phyloP scores from a whole-genome alignment of 2,888 invertebrate species.

The Lithophane socia region DNA sequence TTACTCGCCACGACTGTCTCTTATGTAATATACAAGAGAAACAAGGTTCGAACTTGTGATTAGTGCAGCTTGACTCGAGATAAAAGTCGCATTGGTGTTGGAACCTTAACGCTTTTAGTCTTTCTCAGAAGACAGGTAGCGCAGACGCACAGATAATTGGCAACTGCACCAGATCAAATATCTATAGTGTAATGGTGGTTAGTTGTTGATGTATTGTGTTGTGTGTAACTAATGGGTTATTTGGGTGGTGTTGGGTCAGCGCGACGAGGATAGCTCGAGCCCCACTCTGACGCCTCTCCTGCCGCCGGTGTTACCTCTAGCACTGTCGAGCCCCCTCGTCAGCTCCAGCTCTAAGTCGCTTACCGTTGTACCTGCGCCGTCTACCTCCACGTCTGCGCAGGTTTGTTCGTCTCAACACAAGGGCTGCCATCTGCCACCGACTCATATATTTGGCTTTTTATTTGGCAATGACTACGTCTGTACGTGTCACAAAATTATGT shows the following conservation, averaged over 20 bases:
- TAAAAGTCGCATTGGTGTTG: conserved; percentile 17
- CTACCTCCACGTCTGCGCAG: conserved; percentile 70
- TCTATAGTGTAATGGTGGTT: background rate
- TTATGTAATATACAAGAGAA: conserved; percentile 21
- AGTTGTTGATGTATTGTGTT: conserved; percentile 37
- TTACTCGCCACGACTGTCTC: background rate
- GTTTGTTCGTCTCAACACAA: conserved; percentile 71
- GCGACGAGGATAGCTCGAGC: conserved; percentile 76
- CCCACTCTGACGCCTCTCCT: conserved; percentile 80
- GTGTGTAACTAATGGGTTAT: conserved; percentile 63
- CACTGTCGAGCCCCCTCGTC: conserved; percentile 69
- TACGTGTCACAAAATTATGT: conserved; percentile 19
- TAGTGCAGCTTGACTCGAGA: conserved; percentile 27
- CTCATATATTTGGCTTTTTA: conserved; percentile 6
- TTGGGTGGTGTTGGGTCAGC: conserved; percentile 70
- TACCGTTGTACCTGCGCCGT: conserved; percentile 74
- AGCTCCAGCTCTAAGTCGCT: conserved; percentile 72
- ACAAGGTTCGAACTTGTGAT: conserved; percentile 4
- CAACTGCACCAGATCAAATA: conserved; percentile 5
- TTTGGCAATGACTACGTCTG: conserved; percentile 28
- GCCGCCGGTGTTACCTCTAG: conserved; percentile 77
- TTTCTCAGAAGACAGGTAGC: background rate
- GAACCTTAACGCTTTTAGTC: background rate
- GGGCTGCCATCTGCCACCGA: conserved; percentile 63
- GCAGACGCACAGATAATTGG: background rate